A percentile compares a stretch with the other conserved stretches of the same genome.
Conservation (phyloP, 1,140 invertebrate species). For the Artemia franciscana region DNA sequence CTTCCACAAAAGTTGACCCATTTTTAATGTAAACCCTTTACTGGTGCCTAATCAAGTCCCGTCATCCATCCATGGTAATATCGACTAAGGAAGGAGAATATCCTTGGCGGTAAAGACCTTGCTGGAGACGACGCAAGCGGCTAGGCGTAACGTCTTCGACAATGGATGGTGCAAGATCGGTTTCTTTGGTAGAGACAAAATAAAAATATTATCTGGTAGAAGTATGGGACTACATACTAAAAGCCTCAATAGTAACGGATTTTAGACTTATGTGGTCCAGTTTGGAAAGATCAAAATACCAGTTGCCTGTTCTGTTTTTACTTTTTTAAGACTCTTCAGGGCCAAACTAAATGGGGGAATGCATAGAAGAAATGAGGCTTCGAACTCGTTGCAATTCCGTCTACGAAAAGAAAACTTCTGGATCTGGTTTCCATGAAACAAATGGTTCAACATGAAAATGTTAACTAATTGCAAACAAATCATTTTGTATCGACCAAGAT, state of each 20-base stretch:
- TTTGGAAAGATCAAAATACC: background rate
- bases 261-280: background rate
- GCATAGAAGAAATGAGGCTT: no score
- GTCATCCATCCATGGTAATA: background rate
- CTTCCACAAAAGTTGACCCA: background rate
- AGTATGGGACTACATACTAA: background rate
- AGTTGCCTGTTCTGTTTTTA: background rate
- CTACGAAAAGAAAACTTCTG: no score
- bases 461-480: no score
- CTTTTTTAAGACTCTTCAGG: background rate
- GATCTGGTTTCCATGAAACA: no score
- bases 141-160: background rate
- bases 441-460: no score
- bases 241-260: no score
- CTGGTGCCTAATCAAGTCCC: background rate
- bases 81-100: background rate
- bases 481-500: no score
- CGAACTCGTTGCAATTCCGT: no score
- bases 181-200: background rate
- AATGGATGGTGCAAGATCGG: background rate
- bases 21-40: background rate
- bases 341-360: background rate
- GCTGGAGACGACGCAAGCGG: no score
- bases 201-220: no score
- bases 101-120: background rate